Evolutionary conservation across 2,888 invertebrate genomes (phyloP), one percentile per base, ranked within the genome.

Genomic region (Epirrita christyi): DNA sequence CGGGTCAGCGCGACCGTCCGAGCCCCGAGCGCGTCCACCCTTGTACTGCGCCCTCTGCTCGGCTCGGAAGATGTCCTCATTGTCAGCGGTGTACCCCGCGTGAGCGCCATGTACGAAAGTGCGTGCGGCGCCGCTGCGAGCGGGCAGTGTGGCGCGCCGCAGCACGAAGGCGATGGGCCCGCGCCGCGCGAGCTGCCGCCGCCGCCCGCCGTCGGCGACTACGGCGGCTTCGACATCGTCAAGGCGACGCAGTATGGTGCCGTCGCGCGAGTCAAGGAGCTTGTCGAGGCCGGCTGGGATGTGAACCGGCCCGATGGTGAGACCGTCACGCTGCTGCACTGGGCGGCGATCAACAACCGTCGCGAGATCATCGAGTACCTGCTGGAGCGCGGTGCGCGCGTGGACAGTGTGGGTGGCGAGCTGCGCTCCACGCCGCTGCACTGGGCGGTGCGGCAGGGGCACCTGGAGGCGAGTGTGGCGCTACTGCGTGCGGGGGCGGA

Each of bases 341-440:
- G 99, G 99, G 99, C 99, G 36, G 97, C 99, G 13, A 99, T 99
- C 78, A 99, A 99, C 88, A 99, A 99, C 92, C 94, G 99, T 55
- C 94, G 95, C 67, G 98, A 99, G 73, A 97, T 99, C 71, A 97
- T 98, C 56, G 95, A 95, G 75, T 98, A 96, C 88, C 96, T 97
- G 74, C 93, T 99, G 66, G 94, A 95, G 58, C 96, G 96, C 79
- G 98, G 91, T 13, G 91, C 91, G n/a, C 66, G 55, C 6, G 96
- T 99, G 2, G 99, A 99, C 92, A 97, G 97, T 0, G 93, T 99
- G 55, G 99, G 99, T 32, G 99, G 99, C 28, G 98, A 99, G 88
- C 92, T 99, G 59, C 95, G 96, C 77, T 98, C 99, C 1, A 99
- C 99, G 10, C 99, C 99, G 13, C 92, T 99, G 66, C 99, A 99